Evolutionary conservation across 2,888 invertebrate genomes (phyloP), one percentile per base, ranked within the genome.

Genomic region (Meganola albula): DNA sequence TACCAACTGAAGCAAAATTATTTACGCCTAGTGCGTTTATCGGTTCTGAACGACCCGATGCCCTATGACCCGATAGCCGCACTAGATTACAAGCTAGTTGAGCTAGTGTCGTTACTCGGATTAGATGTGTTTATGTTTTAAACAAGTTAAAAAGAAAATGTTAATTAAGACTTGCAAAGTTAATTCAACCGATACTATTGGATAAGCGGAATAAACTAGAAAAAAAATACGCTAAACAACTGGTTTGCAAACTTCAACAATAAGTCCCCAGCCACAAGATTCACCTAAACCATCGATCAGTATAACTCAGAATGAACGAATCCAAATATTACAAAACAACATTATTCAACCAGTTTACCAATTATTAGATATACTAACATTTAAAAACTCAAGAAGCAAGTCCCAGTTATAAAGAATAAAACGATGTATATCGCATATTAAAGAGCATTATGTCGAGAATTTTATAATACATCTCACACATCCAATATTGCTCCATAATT

Each of bases 31-130:
- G 13, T 10, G 24, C 20, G 12, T 18, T 24, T 31, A 10, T 18
- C 12, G n/a, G n/a, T n/a, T n/a, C n/a, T n/a, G n/a, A n/a, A n/a
- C n/a, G n/a, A n/a, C n/a, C n/a, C n/a, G n/a, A n/a, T n/a, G n/a
- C n/a, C n/a, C n/a, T n/a, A n/a, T n/a, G n/a, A n/a, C n/a, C 31
- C 25, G 5, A 31, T 21, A 31, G 20, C 12, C 9, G 26, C 21
- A 31, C 31, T 31, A 30, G 11, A 30, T 24, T 16, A 23, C 16
- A 30, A 23, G 16, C 11, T 30, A 16, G 14, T 30, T n/a, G 13
- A 31, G 21, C 26, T 31, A 31, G 26, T 31, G 31, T 25, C 13
- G 26, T 26, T n/a, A 10, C 1, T 26, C n/a, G 25, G 21, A 10
- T 31, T 21, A 27, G 27, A 24, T 33, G 16, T 14, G 7, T 33